phyloP scores from a whole-genome alignment of 2,113 vertebrate species.

The Pseudorhombus dupliciocellatus region DNA sequence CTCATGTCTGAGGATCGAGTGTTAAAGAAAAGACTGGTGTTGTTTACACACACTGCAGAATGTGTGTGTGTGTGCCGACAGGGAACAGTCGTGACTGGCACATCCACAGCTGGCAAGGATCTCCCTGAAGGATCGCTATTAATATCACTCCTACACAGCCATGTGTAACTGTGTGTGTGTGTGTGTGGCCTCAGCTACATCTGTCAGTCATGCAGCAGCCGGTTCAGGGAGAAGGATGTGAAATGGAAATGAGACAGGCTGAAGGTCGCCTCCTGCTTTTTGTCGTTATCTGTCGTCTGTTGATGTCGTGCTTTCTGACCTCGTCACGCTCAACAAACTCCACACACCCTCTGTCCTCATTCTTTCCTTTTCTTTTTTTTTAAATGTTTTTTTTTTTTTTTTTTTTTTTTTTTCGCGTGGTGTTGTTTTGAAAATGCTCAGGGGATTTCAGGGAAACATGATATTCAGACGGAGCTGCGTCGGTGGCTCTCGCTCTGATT shows the following conservation, averaged over 20 bases:
- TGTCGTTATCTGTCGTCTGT: conserved; percentile 49
- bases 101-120: conserved; percentile 30
- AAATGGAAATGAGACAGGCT: not conserved
- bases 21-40: not conserved
- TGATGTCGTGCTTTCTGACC: conserved; percentile 4
- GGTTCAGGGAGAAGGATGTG: conserved; percentile 23
- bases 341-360: not conserved
- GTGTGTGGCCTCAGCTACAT: not conserved
- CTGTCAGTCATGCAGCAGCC: conserved; percentile 36
- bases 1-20: not conserved
- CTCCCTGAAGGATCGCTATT: conserved; percentile 64
- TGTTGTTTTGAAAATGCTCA: not conserved
- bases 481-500: not conserved
- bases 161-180: conserved; percentile 2
- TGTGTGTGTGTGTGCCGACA: not conserved
- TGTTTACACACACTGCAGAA: not conserved
- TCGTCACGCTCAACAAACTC: not conserved
- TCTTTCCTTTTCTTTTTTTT: too few species aligned
- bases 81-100: conserved; percentile 41
- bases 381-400: not conserved
- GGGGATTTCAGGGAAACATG: not conserved
- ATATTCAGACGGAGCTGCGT: not conserved
- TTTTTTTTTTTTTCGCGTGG: not conserved
- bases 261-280: conserved; percentile 49
- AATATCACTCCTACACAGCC: conserved; percentile 44